Evolutionary conservation across 2,888 invertebrate species (phyloP), one percentile per base, ranked within the genome.

Genomic region (Heliconius ismenius): DNA sequence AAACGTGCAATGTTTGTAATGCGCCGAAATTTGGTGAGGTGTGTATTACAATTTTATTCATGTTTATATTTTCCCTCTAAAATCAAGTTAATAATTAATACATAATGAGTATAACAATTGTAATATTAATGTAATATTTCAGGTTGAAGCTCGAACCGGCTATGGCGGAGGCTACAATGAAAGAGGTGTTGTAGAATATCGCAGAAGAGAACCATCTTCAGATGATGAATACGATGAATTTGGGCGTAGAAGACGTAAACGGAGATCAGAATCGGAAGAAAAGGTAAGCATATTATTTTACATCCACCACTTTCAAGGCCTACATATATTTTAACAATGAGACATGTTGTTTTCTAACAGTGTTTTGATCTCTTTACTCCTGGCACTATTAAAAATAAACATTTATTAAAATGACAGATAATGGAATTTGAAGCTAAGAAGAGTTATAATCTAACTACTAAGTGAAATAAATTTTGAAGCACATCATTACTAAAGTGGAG

Each of bases 221-320:
- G 98, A 98, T 86, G 98, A 98, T 87, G 99, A 99, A 91, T 99
- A 98, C 90, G 99, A 99, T 92, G 99, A 99, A 89, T 98, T 98
- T 88, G 96, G 96, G 1, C 94, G 96, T 70, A 95, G 94, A 83
- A 96, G 96, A 87, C 96, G 96, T 81, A 88, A 93, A 86, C 95
- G 87, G 82, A 89, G 86, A 79, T 74, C 85, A 39, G 90, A 89
- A 43, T 74, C 84, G 10, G 82, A 85, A 68, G 88, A 89, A 54
- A 87, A 86, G 86, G 89, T 89, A 84, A 80, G 87, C 79, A 79
- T 77, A 43, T 73, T 75, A n/a, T 39, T n/a, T 28, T 79, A 67
- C 24, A 68, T 76, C 43, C 6, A 73, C 28, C 26, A 26, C 26
- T 21, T 10, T 63, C 21, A 60, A 43, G 24, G 54, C 13, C 6